Evolutionary conservation across 2,113 vertebrate species (phyloP).

Genomic region (Calyptomena viridis): DNA sequence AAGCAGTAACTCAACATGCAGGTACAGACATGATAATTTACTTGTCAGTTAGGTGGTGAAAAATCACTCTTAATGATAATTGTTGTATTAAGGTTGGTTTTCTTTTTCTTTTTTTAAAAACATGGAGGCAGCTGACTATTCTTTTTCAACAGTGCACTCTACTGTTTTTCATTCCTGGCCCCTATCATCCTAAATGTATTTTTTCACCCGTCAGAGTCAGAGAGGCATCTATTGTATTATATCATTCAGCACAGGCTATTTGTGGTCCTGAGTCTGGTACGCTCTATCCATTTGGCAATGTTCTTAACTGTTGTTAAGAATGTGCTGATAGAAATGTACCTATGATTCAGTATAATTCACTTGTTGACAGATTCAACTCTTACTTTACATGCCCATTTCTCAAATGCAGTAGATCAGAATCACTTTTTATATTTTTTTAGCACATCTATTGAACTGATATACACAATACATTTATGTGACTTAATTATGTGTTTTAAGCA

Average conservation of each 20-base stretch:
- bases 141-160: conserved; percentile 38
- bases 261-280: not conserved
- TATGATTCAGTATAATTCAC: not conserved
- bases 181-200: not conserved
- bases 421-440: not conserved
- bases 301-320: not conserved
- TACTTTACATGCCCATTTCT: not conserved
- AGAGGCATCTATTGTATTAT: not conserved
- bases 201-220: not conserved
- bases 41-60: conserved; percentile 34
- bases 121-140: conserved; percentile 16
- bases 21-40: conserved; percentile 50
- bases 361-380: not conserved
- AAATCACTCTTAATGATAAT: conserved; percentile 55
- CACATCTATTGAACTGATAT: not conserved
- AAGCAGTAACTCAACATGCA: conserved; percentile 40
- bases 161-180: conserved; percentile 28
- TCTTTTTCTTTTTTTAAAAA: not conserved
- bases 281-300: not conserved
- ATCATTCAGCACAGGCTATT: not conserved
- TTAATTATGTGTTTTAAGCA: not conserved
- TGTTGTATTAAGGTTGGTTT: not conserved
- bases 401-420: not conserved
- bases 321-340: not conserved
- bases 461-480: not conserved